Base-by-base conservation (phyloP, 2,113 vertebrate genomes). In the Rattus norvegicus region DNA sequence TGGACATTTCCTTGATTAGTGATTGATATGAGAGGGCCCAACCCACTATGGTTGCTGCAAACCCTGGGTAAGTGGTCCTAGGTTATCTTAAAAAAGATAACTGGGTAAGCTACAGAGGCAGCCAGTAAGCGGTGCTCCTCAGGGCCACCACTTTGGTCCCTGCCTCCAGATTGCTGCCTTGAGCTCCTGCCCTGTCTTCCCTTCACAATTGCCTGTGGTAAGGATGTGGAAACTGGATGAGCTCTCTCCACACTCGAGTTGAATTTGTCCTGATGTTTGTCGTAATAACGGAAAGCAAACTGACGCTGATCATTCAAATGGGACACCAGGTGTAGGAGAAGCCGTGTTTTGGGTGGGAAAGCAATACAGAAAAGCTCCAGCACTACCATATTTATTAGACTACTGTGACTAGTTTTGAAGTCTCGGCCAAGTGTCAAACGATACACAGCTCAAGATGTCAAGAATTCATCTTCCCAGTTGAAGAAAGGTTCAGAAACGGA, bases 241-340 rank as follows among this genome's bases (percentile, higher is more conserved):
- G 43, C 7, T 14, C 59, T 84, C 39, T 84, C 81, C n/a, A 16
- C 56, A 39, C 56, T 84, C 56, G 17, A 43, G 59, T 26, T 63
- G 59, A 26, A 4, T 84, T 63, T 39, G 81, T 63, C 59, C 28
- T 43, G 56, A 84, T 16, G 22, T 43, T 63, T 63, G 59, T 43
- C 13, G 14, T 63, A 84, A 61, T 24, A 63, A 84, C n/a, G 43
- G 59, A 43, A 63, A 43, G 81, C 59, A 84, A 84, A 43, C 7
- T 84, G 39, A 84, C n/a, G 61, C 56, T 73, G 52, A 72, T 70
- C 93, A 17, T 39, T 91, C 89, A 56, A 95, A 95, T 96, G 92
- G 93, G 96, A 98, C 97, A 98, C 95, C 97, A 95, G 94, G 91
- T 93, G 89, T 77, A 56, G 79, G n/a, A 96, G 92, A 98, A 97